Evolutionary conservation across 2,113 vertebrate genomes (phyloP), one percentile per base, ranked within the genome.

Genomic region (Nerophis lumbriciformis): DNA sequence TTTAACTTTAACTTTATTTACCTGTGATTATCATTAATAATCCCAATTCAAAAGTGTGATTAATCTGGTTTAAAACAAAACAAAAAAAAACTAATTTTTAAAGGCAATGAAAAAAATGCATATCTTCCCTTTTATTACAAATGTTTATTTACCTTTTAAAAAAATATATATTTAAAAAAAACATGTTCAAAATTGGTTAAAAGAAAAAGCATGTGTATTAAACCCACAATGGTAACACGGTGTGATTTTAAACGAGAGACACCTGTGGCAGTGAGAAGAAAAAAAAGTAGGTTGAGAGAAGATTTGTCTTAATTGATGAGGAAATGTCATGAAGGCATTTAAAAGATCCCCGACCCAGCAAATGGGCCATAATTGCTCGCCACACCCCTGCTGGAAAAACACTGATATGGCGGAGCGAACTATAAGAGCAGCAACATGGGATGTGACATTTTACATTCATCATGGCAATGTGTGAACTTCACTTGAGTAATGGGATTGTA

Each of bases 391-490:
- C 82, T 75, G 79, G 71, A 57, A 65, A 13, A 68, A 63, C 68
- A 59, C 59, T 66, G 76, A 75, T 80, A 80, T 53, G 74, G 61
- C 66, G 75, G 53, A 54, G 4, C 51, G 66, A 68, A 68, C 80
- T 82, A 82, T 85, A 77, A 80, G 82, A 76, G 74, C 75, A 61
- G 72, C 75, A 78, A 83, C 85, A 80, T 75, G 82, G 83, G 85
- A 79, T 70, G 39, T 84, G 83, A 79, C 83, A 83, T 84, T 83
- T 82, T 64, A 73, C 52, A 79, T 77, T 70, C 5, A 68, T 76
- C 53, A 76, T 77, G 78, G 71, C 73, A 76, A 28, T 28, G 68
- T 83, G 65, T 75, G 69, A 80, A 83, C 83, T 72, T 78, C 71
- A 78, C 83, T 78, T 79, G 76, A 54, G 72, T 76, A 73, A 78